Conservation (phyloP, 2,797 vertebrate species). For the Danio aesculapii region DNA sequence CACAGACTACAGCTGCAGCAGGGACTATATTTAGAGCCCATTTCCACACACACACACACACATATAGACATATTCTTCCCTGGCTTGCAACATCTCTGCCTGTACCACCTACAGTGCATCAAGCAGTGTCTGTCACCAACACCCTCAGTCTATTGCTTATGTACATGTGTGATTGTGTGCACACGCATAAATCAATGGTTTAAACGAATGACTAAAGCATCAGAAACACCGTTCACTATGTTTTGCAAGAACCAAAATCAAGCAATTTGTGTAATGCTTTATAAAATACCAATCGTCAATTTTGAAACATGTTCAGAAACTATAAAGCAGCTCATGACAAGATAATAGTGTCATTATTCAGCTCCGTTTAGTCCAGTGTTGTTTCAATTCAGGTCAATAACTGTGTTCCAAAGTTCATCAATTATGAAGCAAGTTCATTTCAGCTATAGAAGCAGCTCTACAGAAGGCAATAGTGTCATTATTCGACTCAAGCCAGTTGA, state of each 20-base stretch:
- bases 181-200: neutral
- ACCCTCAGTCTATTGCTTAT: neutral
- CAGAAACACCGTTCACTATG: neutral
- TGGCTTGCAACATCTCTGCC: conserved; percentile 38
- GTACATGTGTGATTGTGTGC: conserved; percentile 1
- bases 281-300: neutral
- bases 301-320: neutral
- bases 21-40: conserved; percentile 48
- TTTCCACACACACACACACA: conserved; percentile 27
- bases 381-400: neutral
- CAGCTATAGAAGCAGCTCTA: neutral
- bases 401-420: neutral
- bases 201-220: neutral
- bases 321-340: neutral
- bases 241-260: neutral
- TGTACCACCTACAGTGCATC: conserved; percentile 51
- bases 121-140: conserved; percentile 38
- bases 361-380: neutral
- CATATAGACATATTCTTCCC: conserved; percentile 27
- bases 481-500: neutral
- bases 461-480: neutral
- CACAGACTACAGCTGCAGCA: conserved; percentile 35
- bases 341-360: neutral
- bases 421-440: neutral
- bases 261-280: neutral